Conservation (phyloP, 2,888 invertebrate species). For the Suillia variegata region DNA sequence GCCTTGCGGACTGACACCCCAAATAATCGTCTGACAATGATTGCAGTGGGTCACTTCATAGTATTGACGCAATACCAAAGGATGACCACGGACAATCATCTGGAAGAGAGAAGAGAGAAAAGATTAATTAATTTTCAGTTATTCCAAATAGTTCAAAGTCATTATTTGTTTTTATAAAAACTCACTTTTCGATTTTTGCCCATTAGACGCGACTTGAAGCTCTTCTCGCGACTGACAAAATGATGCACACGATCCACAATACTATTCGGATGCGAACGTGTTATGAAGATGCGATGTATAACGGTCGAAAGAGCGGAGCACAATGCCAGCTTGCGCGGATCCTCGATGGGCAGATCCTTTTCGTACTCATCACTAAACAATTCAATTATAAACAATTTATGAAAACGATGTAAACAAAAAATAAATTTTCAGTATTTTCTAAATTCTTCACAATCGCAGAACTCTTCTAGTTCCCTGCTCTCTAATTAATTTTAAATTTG, state of each 20-base stretch:
- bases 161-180: constrained; percentile 1
- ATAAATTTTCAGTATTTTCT: no score
- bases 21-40: constrained; percentile 89
- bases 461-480: no score
- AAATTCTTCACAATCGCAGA: no score
- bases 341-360: constrained; percentile 66
- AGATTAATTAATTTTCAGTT: background rate
- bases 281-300: constrained; percentile 75
- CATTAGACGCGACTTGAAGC: constrained; percentile 71
- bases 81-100: constrained; percentile 86
- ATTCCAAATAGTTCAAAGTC: background rate
- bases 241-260: constrained; percentile 78
- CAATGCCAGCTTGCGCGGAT: constrained; percentile 71
- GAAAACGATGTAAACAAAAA: background rate
- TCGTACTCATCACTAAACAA: constrained; percentile 68
- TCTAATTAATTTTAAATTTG: no score
- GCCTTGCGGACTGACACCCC: constrained; percentile 96
- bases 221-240: constrained; percentile 85
- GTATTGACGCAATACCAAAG: constrained; percentile 86
- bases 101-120: constrained; percentile 48
- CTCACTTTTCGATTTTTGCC: constrained; percentile 71
- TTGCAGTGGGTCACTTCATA: constrained; percentile 90
- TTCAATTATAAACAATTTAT: background rate
- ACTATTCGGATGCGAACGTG: constrained; percentile 66
- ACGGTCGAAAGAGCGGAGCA: constrained; percentile 79